A percentile compares a stretch with the other conserved stretches of the same genome.
phyloP scores from a whole-genome alignment of 2,888 invertebrate species.

The Morpho achilles region DNA sequence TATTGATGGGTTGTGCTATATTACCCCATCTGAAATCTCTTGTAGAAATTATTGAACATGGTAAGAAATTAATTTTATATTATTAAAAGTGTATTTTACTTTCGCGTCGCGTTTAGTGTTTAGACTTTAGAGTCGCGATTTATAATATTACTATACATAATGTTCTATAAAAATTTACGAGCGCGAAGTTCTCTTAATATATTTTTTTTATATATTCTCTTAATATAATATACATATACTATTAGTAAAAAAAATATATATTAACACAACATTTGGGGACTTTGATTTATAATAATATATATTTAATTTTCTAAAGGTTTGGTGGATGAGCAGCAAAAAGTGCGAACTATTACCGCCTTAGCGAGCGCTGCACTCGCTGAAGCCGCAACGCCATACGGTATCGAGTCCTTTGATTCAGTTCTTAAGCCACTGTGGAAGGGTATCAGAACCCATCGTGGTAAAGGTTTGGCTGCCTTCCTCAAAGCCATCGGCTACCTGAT shows the following conservation, averaged over 20 bases:
- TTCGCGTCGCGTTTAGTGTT: no score
- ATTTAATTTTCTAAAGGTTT: conserved; percentile 78
- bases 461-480: conserved; percentile 98
- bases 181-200: no score
- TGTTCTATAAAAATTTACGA: no score
- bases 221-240: no score
- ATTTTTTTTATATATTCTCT: no score
- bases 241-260: no score
- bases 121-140: no score
- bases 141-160: no score
- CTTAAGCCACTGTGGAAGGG: conserved; percentile 99
- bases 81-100: no score
- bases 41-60: conserved; percentile 99
- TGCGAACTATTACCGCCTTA: conserved; percentile 98
- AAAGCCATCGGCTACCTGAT: conserved; percentile 99
- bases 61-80: conserved; percentile 61
- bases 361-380: conserved; percentile 99
- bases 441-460: conserved; percentile 93
- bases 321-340: conserved; percentile 99
- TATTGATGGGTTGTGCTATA: conserved; percentile 99
- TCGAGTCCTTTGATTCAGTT: conserved; percentile 99
- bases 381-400: conserved; percentile 99
- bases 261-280: no score
- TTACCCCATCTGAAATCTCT: conserved; percentile 98
- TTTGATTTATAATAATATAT: no score